These are phyloP conservation scores for Carassius auratus DNA, from an alignment of 2,113 vertebrate genomes.

Conservation along the genomic window DNA sequence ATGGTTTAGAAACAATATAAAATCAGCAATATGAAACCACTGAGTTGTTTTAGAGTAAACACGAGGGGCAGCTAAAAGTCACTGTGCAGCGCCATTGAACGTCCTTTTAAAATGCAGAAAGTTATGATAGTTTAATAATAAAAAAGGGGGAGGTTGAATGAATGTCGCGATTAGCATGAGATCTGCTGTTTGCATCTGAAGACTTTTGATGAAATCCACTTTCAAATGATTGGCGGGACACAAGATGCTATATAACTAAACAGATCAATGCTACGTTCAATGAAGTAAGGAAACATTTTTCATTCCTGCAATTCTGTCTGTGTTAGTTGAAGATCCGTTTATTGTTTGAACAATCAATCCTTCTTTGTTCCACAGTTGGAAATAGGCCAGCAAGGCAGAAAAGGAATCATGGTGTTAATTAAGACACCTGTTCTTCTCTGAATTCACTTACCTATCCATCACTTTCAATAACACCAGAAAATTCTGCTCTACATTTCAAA, in stretches of 20 bases:
- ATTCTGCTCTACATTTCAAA: constrained; percentile 35
- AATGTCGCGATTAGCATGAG: constrained; percentile 63
- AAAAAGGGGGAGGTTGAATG: constrained; percentile 50
- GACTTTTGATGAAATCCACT: constrained; percentile 43
- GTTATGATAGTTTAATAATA: background rate
- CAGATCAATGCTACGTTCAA: background rate
- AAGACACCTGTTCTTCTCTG: constrained; percentile 59
- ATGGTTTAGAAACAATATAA: background rate
- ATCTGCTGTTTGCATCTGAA: constrained; percentile 50
- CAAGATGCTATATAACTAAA: background rate
- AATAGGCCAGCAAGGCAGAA: constrained; percentile 47
- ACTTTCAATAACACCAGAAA: constrained; percentile 46
- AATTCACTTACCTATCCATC: constrained; percentile 58
- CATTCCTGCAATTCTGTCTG: constrained; percentile 15
- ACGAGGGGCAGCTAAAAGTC: background rate
- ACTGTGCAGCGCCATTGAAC: background rate
- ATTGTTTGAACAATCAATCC: constrained; percentile 51
- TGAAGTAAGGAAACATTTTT: background rate
- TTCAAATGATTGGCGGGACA: background rate
- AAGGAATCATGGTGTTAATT: constrained; percentile 56
- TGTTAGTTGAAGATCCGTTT: constrained; percentile 29
- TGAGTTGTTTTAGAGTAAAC: background rate
- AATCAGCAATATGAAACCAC: constrained; percentile 4
- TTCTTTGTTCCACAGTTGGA: constrained; percentile 43
- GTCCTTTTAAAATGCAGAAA: background rate